Evolutionary conservation across 2,888 invertebrate genomes (phyloP).

Genomic region (Pristionchus arcanus): DNA sequence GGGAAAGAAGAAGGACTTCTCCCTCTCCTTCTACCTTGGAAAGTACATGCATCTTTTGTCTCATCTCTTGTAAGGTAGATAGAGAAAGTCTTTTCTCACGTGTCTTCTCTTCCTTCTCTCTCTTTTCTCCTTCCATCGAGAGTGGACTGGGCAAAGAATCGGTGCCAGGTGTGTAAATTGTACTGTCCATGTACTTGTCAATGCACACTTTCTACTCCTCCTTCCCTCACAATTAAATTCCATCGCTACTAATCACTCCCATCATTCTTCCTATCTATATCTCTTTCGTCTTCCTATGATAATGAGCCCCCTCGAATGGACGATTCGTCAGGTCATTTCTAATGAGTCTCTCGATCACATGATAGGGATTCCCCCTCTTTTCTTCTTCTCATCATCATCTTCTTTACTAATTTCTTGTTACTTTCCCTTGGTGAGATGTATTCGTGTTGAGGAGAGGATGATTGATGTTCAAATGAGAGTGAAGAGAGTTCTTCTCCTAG

Average conservation of each 20-base stretch:
- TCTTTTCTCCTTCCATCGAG: not conserved
- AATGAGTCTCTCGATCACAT: not conserved
- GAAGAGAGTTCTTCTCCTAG: not conserved
- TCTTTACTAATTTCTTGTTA: not conserved
- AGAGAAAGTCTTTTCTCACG: conserved; percentile 6
- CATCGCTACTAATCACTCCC: not conserved
- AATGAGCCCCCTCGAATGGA: not conserved
- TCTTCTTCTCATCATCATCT: not conserved
- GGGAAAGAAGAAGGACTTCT: conserved; percentile 36
- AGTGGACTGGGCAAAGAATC: conserved; percentile 8
- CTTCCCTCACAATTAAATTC: not conserved
- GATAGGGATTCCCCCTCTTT: conserved; percentile 30
- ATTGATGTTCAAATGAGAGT: conserved; percentile 29
- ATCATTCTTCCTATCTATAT: not conserved
- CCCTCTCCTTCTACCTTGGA: conserved; percentile 17
- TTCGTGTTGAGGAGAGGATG: not conserved
- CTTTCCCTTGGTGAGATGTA: conserved; percentile 9
- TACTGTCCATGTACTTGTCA: conserved; percentile 40
- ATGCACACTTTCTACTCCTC: not conserved
- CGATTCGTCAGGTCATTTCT: not conserved
- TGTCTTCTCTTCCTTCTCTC: conserved; percentile 9
- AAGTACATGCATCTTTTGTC: conserved; percentile 27
- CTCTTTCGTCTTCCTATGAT: not conserved
- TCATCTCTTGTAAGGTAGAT: conserved; percentile 15
- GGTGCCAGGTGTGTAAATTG: conserved; percentile 44